Evolutionary conservation across 1,140 invertebrate species (phyloP).

Genomic region (Onthophagus taurus): DNA sequence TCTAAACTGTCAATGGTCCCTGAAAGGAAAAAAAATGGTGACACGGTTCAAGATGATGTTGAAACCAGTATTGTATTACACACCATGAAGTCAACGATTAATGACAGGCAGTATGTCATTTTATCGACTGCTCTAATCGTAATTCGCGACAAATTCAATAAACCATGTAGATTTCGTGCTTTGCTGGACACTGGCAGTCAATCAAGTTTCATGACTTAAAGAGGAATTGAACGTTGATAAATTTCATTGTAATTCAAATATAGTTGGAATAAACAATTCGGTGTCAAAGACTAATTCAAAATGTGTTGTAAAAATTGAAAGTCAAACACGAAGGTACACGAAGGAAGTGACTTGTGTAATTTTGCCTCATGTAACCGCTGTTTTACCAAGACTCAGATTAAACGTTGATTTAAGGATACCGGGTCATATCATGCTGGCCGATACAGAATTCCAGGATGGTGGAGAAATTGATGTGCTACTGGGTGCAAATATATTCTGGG

Average conservation of each 20-base stretch:
- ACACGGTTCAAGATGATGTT: neutral
- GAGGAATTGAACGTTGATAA: neutral
- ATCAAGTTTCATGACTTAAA: conserved; percentile 6
- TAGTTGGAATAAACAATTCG: neutral
- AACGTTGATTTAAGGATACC: neutral
- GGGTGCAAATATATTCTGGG: neutral
- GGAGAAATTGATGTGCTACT: conserved; percentile 4
- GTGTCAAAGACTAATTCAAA: neutral
- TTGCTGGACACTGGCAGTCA: neutral
- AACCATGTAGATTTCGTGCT: neutral
- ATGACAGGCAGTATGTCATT: neutral
- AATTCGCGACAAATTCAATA: neutral
- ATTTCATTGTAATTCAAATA: neutral
- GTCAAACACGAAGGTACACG: neutral
- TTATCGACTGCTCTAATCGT: neutral
- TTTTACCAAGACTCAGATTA: neutral
- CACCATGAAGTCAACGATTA: neutral
- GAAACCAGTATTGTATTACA: neutral
- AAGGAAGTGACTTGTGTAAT: neutral
- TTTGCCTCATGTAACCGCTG: neutral
- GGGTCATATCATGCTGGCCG: neutral
- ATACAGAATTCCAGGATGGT: neutral
- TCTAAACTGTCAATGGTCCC: neutral
- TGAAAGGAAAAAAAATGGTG: neutral
- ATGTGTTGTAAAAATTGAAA: neutral